A percentile compares a stretch with the other conserved stretches of the same genome.
Conservation (phyloP, 2,888 invertebrate species). For the Melanchra persicariae region DNA sequence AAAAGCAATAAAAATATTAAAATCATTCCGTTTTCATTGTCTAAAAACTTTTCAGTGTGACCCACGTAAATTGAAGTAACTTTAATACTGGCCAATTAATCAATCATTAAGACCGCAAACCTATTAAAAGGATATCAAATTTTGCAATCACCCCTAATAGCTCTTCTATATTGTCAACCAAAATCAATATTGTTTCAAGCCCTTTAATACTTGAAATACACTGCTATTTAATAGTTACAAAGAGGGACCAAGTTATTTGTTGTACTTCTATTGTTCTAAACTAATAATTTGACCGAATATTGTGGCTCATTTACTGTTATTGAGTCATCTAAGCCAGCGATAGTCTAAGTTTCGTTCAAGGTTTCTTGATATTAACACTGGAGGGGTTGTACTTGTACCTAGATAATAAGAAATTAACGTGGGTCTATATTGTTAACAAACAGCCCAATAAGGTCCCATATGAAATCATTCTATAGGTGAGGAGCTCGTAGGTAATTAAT, state of each 20-base stretch:
- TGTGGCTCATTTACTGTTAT: conserved; percentile 3
- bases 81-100: neutral
- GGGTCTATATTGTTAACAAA: neutral
- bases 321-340: neutral
- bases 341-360: conserved; percentile 35
- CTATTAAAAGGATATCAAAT: conserved; percentile 21
- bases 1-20: too few species aligned
- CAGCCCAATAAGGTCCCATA: neutral
- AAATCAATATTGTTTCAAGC: conserved; percentile 36
- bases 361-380: neutral
- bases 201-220: conserved; percentile 25
- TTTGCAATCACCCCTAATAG: conserved; percentile 13
- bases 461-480: neutral
- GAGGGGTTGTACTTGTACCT: neutral
- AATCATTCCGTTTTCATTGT: too few species aligned
- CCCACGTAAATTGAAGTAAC: too few species aligned
- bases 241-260: conserved; percentile 12
- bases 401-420: neutral
- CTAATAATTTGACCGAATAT: conserved; percentile 29
- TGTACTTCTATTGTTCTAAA: conserved; percentile 22
- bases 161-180: conserved; percentile 2
- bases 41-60: too few species aligned
- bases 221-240: conserved; percentile 18
- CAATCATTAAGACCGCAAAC: neutral
- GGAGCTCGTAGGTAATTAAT: too few species aligned